These are phyloP conservation scores for Trichomycterus rosablanca DNA, from an alignment of 2,113 vertebrate genomes.

Conservation along the genomic window DNA sequence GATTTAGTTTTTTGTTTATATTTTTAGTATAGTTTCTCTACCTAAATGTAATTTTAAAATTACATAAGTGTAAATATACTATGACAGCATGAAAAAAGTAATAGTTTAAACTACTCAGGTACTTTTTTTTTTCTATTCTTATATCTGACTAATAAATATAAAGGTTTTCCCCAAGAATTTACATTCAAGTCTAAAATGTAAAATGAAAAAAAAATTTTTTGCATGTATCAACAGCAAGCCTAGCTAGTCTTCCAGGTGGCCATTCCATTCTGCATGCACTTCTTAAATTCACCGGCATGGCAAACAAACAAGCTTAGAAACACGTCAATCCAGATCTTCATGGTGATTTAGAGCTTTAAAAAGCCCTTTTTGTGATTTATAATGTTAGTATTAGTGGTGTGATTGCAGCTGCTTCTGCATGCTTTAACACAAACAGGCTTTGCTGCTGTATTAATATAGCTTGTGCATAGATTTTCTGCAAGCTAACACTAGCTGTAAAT, in stretches of 20 bases:
- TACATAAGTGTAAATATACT: constrained; percentile 17
- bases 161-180: background rate
- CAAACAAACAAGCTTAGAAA: background rate
- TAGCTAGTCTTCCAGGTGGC: background rate
- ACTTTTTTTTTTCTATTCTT: constrained; percentile 30
- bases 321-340: background rate
- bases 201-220: constrained; percentile 6
- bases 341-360: background rate
- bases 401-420: constrained; percentile 27
- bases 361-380: constrained; percentile 17
- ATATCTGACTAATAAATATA: constrained; percentile 24
- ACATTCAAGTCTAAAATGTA: constrained; percentile 3
- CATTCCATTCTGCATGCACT: constrained; percentile 19
- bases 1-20: too few relatives aligned
- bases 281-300: background rate
- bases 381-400: background rate
- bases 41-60: constrained; percentile 25
- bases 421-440: constrained; percentile 11
- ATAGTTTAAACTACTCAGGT: constrained; percentile 44
- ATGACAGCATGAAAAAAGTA: constrained; percentile 23
- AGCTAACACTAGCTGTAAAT: constrained; percentile 34
- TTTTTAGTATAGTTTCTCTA: constrained; percentile 15
- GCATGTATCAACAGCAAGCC: constrained; percentile 29
- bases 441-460: constrained; percentile 7
- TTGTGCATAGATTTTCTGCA: constrained; percentile 17